A percentile compares a stretch with the other conserved stretches of the same genome.
Conservation (phyloP, 2,797 vertebrate genomes). For the Pipistrellus nathusii region DNA sequence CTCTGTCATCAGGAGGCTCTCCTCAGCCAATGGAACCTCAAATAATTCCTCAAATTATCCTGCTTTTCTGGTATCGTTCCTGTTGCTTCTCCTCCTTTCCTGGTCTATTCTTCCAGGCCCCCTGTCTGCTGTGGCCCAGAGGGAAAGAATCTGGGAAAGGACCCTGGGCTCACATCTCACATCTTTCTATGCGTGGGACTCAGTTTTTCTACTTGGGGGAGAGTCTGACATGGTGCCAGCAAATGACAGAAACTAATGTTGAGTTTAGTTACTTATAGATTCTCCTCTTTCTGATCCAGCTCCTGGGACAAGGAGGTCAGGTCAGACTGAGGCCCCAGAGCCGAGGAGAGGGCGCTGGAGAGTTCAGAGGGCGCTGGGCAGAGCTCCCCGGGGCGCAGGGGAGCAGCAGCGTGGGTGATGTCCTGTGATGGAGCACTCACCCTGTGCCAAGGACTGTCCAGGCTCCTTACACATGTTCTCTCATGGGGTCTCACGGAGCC, state of each 20-base stretch:
- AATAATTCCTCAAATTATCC: constrained; percentile 68
- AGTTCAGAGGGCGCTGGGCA: background rate
- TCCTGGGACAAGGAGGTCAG: background rate
- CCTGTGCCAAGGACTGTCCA: background rate
- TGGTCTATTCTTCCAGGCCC: background rate
- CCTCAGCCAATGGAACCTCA: background rate
- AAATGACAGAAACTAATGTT: background rate
- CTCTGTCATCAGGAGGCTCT: background rate
- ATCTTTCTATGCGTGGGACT: background rate
- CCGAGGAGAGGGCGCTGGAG: background rate
- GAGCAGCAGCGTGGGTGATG: background rate
- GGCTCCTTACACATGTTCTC: background rate
- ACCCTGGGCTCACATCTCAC: background rate
- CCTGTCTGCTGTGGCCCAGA: background rate
- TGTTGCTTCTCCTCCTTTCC: background rate
- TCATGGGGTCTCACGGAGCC: background rate
- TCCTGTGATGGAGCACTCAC: background rate
- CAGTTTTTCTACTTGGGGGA: background rate
- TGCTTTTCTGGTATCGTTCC: background rate
- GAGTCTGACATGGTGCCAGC: background rate
- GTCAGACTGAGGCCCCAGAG: background rate
- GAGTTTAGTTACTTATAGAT: background rate
- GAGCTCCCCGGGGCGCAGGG: background rate
- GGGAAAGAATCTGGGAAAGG: background rate
- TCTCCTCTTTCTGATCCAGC: background rate